A percentile compares a stretch with the other conserved stretches of the same genome.
These are phyloP conservation scores for Apteryx mantelli DNA, from an alignment of 2,113 vertebrate species.

Conservation along the genomic window DNA sequence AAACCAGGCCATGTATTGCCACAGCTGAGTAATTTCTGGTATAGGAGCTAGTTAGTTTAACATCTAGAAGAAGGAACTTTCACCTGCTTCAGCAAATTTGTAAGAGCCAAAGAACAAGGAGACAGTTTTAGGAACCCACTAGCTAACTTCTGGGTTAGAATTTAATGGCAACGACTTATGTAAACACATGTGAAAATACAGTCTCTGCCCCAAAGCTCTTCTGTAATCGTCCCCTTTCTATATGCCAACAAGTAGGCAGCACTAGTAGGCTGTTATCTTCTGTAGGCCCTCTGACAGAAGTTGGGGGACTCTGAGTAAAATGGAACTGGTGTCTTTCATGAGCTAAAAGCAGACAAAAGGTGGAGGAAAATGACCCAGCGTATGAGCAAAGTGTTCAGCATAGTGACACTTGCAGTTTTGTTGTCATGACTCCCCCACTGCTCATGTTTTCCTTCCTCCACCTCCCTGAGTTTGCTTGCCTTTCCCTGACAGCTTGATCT, in stretches of 20 bases:
- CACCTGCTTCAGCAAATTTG: neutral
- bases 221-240: neutral
- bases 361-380: neutral
- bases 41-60: neutral
- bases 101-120: neutral
- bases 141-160: neutral
- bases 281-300: neutral
- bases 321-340: neutral
- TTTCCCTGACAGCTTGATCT: neutral
- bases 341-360: neutral
- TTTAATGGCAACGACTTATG: neutral
- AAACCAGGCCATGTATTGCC: neutral
- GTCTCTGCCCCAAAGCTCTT: neutral
- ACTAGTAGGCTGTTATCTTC: neutral
- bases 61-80: neutral
- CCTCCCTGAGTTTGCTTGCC: neutral
- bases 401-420: neutral
- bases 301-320: neutral
- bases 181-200: neutral
- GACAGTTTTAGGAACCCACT: neutral
- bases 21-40: neutral
- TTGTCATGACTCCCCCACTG: neutral
- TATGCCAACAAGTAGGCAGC: neutral
- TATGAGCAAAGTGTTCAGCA: neutral
- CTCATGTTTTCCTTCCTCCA: neutral